Base-by-base conservation (phyloP, 2,888 invertebrate genomes). In the Drosophila antonietae region DNA sequence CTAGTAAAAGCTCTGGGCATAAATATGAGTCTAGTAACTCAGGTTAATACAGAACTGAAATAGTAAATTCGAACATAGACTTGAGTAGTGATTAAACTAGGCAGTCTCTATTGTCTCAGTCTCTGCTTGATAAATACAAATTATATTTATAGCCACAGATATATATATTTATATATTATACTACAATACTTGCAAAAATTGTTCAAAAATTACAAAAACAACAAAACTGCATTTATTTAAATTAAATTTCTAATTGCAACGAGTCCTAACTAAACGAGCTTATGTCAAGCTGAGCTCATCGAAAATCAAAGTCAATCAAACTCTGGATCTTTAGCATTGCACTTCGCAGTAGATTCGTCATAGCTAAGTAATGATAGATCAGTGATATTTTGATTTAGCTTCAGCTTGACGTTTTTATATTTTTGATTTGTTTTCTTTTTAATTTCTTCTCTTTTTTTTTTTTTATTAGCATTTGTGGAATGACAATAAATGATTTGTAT, bases 351-450 rank as follows among this genome's bases (percentile, higher is more conserved):
- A 56, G 46, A 67, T 75, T 69, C 49, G 66, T 76, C 39, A 66
- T 37, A 47, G 52, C 35, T 57, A 43, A 60, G 57, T 80, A 67
- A 71, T 76, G 56, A 58, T 57, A 33, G 55, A 33, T 41, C 47
- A 49, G 57, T 65, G 47, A 72, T 71, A 47, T 60, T 53, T 72
- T 66, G 44, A 65, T 65, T 68, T 63, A 35, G 28, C 49, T 49
- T 39, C 44, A 8, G 41, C 43, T 46, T 49, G 12, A 41, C 31
- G 35, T 43, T 39, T 72, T 28, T 46, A 28, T 10, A 28, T 41
- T 28, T 41, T 55, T 7, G 46, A 18, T 47, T 71, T 39, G 7
- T 37, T 14, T 52, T 20, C n/a, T 39, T 52, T 46, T 51, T 46
- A 1, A 12, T 46, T 46, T 7, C 6, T 37, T 37, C 63, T 20